These are phyloP conservation scores for Papilio machaon DNA, from an alignment of 1,140 invertebrate genomes.

Conservation along the genomic window DNA sequence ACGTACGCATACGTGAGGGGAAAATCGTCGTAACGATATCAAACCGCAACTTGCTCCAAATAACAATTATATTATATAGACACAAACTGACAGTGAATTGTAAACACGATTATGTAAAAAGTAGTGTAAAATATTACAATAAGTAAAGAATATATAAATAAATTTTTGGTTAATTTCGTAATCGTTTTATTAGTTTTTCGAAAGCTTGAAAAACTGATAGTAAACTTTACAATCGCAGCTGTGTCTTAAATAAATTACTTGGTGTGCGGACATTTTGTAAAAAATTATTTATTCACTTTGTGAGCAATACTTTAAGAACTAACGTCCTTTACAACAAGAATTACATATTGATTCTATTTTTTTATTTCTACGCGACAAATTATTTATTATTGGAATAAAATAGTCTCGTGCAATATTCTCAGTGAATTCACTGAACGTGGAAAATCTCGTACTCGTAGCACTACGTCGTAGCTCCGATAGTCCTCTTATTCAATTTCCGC, in stretches of 20 bases:
- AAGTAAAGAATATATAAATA: not conserved
- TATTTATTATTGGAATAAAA: not conserved
- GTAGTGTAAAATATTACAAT: not conserved
- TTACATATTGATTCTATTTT: not conserved
- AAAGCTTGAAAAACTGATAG: not conserved
- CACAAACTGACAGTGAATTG: not conserved
- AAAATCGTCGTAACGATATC: not conserved
- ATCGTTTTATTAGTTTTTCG: not conserved
- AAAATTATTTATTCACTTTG: no score
- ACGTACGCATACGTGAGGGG: constrained; percentile 31
- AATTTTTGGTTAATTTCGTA: not conserved
- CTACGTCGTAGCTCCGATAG: constrained; percentile 1
- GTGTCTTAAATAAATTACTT: no score
- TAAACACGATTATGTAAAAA: not conserved
- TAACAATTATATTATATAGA: constrained; percentile 32
- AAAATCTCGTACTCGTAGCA: not conserved
- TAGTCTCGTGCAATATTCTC: not conserved
- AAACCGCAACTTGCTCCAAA: constrained; percentile 14
- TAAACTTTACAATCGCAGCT: not conserved
- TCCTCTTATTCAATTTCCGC: constrained; percentile 27
- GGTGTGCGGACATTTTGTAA: no score
- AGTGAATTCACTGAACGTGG: not conserved
- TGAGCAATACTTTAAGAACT: not conserved
- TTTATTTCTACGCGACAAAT: not conserved
- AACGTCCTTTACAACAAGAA: not conserved